Evolutionary conservation across 2,888 invertebrate genomes (phyloP).

Genomic region (Helleia helle): DNA sequence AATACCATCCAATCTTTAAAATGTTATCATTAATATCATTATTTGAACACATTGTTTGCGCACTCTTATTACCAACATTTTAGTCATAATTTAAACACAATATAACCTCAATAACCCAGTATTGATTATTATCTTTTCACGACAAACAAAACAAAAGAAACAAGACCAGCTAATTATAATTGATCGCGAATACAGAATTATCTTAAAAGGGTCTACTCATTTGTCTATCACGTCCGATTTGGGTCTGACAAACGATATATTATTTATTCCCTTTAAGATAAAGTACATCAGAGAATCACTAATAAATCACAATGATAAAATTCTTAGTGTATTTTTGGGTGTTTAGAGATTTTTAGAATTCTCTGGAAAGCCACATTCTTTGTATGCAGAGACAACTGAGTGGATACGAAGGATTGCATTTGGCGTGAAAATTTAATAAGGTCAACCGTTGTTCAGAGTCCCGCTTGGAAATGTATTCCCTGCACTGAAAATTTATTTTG

Average conservation of each 20-base stretch:
- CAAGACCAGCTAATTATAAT: not conserved
- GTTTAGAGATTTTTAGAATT: not conserved
- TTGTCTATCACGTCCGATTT: conserved; percentile 4
- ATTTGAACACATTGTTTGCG: too few relatives aligned
- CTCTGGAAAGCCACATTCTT: conserved; percentile 17
- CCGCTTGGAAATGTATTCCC: conserved; percentile 18
- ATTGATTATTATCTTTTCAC: not conserved
- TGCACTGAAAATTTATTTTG: conserved; percentile 6
- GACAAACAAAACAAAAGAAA: not conserved
- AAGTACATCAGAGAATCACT: not conserved
- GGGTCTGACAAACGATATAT: not conserved
- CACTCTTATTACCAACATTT: too few relatives aligned
- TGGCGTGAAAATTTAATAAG: conserved; percentile 47
- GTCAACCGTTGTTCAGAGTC: conserved; percentile 20
- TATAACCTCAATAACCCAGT: too few relatives aligned
- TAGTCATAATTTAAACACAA: too few relatives aligned
- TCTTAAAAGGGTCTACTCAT: conserved; percentile 2
- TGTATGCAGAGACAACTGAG: conserved; percentile 12
- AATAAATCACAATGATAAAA: not conserved
- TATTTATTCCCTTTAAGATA: not conserved
- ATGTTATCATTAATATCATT: too few relatives aligned
- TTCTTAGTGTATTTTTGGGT: not conserved
- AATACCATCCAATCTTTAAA: too few relatives aligned
- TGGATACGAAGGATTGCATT: conserved; percentile 29
- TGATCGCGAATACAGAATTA: conserved; percentile 1